Evolutionary conservation across 2,797 vertebrate genomes (phyloP), one percentile per base, ranked within the genome.

Genomic region (Sparidentex hasta): DNA sequence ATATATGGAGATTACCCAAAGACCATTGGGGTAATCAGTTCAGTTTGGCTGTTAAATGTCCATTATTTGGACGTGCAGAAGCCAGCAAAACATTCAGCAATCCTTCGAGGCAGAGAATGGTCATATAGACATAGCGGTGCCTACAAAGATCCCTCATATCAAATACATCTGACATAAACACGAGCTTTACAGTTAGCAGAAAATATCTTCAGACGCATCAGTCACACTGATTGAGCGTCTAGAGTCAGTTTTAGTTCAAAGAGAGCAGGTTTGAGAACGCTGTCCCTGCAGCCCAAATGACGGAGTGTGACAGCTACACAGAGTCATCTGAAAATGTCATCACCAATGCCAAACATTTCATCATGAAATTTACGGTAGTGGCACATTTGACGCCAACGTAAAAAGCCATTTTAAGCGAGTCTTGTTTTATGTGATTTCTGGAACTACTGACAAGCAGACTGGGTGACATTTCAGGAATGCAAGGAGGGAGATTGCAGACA

Each of bases 371-470:
- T 50, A 64, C 29, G 23, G 48, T 11, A 5, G 61, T 52, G 62
- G 62, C 72, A 69, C 57, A 58, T 76, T 82, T 84, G 69, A 81
- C 48, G 57, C 33, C 21, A 66, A 70, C 4, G 43, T 76, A 74
- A 83, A 85, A 81, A 27, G 69, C 23, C 63, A 52, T 29, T 80
- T 75, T 61, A 64, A 64, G 65, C 4, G 2, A 82, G 50, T 38
- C 62, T 81, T 70, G 77, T 82, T 86, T 80, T 66, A 69, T 84
- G 65, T 64, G 81, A 69, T 80, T 79, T 80, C 59, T 83, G n/a
- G 59, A 77, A 73, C 62, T 11, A 8, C 62, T 77, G 77, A 78
- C 84, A 71, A 71, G 80, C 25, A 47, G 65, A 71, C 59, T 48
- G 62, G 11, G 54, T 83, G 86, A 83, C 84, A 83, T 85, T 83